These are phyloP conservation scores for Butorides virescens DNA, from an alignment of 2,113 vertebrate genomes.

Conservation along the genomic window DNA sequence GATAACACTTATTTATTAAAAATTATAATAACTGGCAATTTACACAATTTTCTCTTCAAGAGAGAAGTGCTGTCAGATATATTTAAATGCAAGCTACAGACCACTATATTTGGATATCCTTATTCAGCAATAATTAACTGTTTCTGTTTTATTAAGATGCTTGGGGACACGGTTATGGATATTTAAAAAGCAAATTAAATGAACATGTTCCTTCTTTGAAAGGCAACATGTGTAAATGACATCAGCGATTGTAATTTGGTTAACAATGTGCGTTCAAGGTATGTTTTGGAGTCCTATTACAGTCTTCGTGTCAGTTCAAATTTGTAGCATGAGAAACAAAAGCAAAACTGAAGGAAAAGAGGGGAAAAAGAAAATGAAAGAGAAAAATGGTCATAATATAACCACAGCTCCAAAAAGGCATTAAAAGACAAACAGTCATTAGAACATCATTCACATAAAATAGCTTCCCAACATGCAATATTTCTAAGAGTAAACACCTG, in stretches of 20 bases:
- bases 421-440: neutral
- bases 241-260: slow-evolving; percentile 63
- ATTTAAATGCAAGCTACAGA: slow-evolving; percentile 46
- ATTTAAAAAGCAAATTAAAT: slow-evolving; percentile 72
- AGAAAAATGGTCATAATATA: neutral
- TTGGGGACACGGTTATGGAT: slow-evolving; percentile 55
- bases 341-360: slow-evolving; percentile 30
- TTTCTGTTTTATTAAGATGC: slow-evolving; percentile 71
- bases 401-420: neutral
- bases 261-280: slow-evolving; percentile 61
- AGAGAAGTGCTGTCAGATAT: slow-evolving; percentile 60
- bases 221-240: slow-evolving; percentile 63
- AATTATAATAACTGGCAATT: slow-evolving; percentile 68
- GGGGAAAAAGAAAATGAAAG: neutral
- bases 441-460: neutral
- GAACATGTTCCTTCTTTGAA: slow-evolving; percentile 63
- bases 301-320: slow-evolving; percentile 55
- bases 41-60: slow-evolving; percentile 64
- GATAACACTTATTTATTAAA: slow-evolving; percentile 73
- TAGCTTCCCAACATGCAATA: neutral
- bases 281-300: slow-evolving; percentile 54
- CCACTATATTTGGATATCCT: slow-evolving; percentile 42
- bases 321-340: slow-evolving; percentile 33
- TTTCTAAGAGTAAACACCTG: neutral
- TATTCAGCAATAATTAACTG: slow-evolving; percentile 53